Evolutionary conservation across 1,140 invertebrate genomes (phyloP).

Genomic region (Lithobius niger): DNA sequence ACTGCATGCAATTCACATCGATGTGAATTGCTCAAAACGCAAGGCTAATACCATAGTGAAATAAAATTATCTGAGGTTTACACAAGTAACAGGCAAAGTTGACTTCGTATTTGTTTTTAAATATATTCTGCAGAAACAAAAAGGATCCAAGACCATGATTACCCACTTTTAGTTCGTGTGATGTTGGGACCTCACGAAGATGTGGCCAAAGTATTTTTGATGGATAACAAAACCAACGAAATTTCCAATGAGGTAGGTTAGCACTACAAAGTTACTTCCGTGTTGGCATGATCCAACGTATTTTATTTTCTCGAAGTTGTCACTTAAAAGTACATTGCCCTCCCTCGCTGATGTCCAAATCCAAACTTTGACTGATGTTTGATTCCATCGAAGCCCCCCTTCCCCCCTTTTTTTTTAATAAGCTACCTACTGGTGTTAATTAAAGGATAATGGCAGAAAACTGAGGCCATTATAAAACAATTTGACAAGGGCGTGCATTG

Average conservation of each 20-base stretch:
- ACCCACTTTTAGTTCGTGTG: slow-evolving; percentile 60
- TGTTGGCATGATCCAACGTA: not conserved
- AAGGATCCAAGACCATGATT: slow-evolving; percentile 57
- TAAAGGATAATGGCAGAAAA: too few species aligned
- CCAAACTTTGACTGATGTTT: not conserved
- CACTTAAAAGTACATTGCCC: not conserved
- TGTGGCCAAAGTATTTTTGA: slow-evolving; percentile 61
- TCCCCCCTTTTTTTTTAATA: too few species aligned
- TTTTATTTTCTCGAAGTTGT: not conserved
- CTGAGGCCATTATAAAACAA: too few species aligned
- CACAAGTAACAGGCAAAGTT: too few species aligned
- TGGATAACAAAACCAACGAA: slow-evolving; percentile 58
- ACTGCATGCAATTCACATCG: slow-evolving; percentile 15
- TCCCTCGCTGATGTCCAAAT: not conserved
- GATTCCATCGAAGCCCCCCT: not conserved
- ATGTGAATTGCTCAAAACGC: too few species aligned
- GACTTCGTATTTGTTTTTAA: too few species aligned
- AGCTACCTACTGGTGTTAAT: too few species aligned
- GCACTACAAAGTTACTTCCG: not conserved
- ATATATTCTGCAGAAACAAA: slow-evolving; percentile 56
- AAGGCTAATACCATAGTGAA: too few species aligned
- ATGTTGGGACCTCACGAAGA: slow-evolving; percentile 70
- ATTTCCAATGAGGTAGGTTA: slow-evolving; percentile 30
- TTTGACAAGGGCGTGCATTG: too few species aligned
- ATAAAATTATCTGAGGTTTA: too few species aligned